phyloP scores from a whole-genome alignment of 2,113 vertebrate genomes.

The Corythornis madagascariensis region DNA sequence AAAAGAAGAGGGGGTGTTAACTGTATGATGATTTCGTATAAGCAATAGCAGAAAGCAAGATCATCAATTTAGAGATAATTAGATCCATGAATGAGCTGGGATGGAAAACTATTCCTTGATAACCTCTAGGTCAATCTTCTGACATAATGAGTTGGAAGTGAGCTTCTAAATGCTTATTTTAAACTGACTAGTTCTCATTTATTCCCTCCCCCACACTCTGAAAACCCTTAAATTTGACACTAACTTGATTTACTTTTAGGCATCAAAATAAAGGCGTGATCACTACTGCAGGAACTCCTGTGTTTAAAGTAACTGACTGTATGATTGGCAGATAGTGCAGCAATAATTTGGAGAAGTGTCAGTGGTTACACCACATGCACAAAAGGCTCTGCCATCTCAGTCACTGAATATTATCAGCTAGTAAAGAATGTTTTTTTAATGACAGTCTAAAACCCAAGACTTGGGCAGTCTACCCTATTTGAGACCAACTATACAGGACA shows the following conservation, averaged over 20 bases:
- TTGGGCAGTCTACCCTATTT: background rate
- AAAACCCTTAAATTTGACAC: background rate
- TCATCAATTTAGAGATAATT: background rate
- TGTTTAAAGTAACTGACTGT: background rate
- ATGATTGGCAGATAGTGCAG: background rate
- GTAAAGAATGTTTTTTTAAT: background rate
- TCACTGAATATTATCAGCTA: background rate
- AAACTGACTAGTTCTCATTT: background rate
- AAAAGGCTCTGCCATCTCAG: background rate
- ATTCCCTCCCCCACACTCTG: background rate
- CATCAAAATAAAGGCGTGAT: background rate
- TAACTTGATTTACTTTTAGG: background rate
- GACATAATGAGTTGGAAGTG: background rate
- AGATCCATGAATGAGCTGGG: background rate
- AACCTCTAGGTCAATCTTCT: background rate
- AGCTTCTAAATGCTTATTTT: background rate
- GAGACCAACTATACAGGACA: background rate
- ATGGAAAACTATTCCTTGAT: conserved; percentile 14
- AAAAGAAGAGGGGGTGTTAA: background rate
- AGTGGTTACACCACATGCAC: background rate
- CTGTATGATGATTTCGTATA: background rate
- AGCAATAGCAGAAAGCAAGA: background rate
- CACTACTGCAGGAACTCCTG: background rate
- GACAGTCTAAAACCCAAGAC: background rate
- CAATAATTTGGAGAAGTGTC: background rate